phyloP scores from a whole-genome alignment of 2,113 vertebrate genomes.

The Emydocephalus ijimae region DNA sequence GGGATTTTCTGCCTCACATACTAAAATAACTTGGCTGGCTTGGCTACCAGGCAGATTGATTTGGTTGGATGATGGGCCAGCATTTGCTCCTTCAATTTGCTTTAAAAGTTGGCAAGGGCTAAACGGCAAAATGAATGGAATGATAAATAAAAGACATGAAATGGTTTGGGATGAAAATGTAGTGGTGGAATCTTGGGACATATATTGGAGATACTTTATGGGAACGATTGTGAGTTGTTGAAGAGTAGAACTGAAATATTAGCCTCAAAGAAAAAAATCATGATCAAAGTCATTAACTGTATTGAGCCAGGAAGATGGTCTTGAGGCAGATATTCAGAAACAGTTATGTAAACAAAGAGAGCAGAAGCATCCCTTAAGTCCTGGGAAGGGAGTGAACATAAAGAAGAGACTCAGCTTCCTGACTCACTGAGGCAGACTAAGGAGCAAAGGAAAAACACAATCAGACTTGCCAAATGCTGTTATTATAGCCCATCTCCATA shows the following conservation, averaged over 20 bases:
- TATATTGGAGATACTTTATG: neutral
- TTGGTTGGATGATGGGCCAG: neutral
- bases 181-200: neutral
- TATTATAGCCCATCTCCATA: neutral
- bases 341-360: neutral
- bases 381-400: neutral
- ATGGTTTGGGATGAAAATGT: neutral
- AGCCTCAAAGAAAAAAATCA: neutral
- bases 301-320: neutral
- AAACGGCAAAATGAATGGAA: neutral
- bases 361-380: neutral
- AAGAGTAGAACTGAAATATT: neutral
- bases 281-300: neutral
- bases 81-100: neutral
- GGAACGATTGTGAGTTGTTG: neutral
- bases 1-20: neutral
- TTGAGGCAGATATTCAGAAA: neutral
- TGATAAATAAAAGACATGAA: neutral
- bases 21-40: neutral
- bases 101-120: neutral
- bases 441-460: neutral
- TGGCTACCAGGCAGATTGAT: neutral
- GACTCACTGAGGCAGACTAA: neutral
- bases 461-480: neutral
- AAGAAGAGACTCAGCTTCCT: neutral